A percentile compares a stretch with the other conserved stretches of the same genome.
phyloP scores from a whole-genome alignment of 2,797 vertebrate species.

The Mus spretus region DNA sequence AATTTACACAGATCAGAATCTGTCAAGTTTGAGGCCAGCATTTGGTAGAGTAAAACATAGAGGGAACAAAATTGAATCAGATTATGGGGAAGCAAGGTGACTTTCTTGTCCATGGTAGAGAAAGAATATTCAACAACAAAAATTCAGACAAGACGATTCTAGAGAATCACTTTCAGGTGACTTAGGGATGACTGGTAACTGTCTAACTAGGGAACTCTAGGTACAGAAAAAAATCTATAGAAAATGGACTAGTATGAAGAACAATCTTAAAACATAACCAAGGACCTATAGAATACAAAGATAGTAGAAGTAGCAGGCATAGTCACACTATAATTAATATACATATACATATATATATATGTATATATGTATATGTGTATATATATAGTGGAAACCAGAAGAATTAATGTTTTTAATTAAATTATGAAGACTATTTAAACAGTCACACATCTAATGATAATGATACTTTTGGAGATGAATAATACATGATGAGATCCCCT shows the following conservation, averaged over 20 bases:
- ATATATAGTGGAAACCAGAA: background rate
- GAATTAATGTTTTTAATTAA: slow-evolving; percentile 9
- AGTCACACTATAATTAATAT: background rate
- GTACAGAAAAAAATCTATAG: background rate
- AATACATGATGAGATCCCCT: background rate
- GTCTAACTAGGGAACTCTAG: background rate
- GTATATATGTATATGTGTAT: too few species aligned
- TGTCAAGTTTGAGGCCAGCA: background rate
- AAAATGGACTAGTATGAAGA: background rate
- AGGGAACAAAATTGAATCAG: background rate
- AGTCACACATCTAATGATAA: background rate
- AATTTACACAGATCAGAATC: background rate
- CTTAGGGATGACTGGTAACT: background rate
- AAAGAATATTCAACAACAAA: background rate
- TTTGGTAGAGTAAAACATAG: too few species aligned
- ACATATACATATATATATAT: too few species aligned
- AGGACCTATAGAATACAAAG: background rate
- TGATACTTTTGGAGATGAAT: background rate
- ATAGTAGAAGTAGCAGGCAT: background rate
- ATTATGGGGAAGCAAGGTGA: too few species aligned
- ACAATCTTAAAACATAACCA: background rate
- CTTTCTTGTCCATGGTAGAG: background rate
- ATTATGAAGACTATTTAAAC: background rate
- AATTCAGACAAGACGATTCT: background rate
- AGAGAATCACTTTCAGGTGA: background rate